These are phyloP conservation scores for Miichthys miiuy DNA, from an alignment of 2,797 vertebrate species.

Conservation along the genomic window DNA sequence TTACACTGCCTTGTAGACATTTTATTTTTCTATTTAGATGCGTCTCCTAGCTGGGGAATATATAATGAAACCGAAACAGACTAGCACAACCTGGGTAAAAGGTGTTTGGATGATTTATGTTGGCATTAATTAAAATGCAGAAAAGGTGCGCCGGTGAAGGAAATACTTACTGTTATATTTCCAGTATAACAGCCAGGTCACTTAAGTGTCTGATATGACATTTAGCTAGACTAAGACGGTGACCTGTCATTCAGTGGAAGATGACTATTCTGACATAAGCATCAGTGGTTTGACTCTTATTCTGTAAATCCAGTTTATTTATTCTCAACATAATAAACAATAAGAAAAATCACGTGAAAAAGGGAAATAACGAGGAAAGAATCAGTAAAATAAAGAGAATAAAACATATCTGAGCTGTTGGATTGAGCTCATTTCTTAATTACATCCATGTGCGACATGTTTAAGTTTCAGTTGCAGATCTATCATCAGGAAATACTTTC, in stretches of 20 bases:
- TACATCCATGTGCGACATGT: background rate
- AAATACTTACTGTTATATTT: background rate
- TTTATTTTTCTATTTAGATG: background rate
- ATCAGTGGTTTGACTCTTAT: too few relatives aligned
- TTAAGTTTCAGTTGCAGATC: background rate
- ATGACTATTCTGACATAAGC: too few relatives aligned
- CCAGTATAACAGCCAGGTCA: background rate
- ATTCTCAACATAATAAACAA: background rate
- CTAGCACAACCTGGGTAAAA: background rate
- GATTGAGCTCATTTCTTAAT: background rate
- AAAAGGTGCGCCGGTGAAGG: background rate
- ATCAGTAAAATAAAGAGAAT: background rate
- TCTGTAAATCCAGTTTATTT: background rate
- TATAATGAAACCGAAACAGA: constrained; percentile 5
- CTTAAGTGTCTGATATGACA: too few relatives aligned
- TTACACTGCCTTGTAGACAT: background rate
- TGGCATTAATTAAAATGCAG: background rate
- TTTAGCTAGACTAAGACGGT: too few relatives aligned
- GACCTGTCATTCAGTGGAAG: too few relatives aligned
- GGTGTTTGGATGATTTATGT: background rate
- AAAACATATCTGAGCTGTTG: background rate
- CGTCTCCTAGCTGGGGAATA: background rate
- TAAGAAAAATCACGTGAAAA: background rate
- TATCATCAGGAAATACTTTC: background rate
- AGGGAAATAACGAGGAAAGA: background rate